phyloP scores from a whole-genome alignment of 2,113 vertebrate species.

The Paedocypris sp. region DNA sequence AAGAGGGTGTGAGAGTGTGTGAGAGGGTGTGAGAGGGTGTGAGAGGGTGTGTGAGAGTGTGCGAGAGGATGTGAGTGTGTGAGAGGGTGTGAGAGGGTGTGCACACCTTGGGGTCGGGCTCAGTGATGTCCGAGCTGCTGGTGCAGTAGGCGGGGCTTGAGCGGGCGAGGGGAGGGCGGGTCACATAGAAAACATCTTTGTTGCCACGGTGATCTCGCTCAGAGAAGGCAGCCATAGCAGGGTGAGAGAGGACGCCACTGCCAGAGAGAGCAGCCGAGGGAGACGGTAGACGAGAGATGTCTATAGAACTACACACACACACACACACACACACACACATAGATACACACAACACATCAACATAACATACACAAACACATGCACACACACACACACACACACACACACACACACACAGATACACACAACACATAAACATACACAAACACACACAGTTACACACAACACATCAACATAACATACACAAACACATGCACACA shows the following conservation, averaged over 20 bases:
- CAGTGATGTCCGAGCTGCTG: slow-evolving; percentile 93
- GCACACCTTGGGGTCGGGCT: slow-evolving; percentile 77
- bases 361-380: neutral
- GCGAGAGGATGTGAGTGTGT: no score
- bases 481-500: neutral
- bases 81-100: neutral
- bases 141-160: slow-evolving; percentile 92
- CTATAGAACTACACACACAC: slow-evolving; percentile 65
- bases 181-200: slow-evolving; percentile 84
- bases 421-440: neutral
- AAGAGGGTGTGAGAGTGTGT: neutral
- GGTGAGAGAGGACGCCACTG: slow-evolving; percentile 58
- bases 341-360: neutral
- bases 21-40: neutral
- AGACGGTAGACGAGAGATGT: slow-evolving; percentile 84
- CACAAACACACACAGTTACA: neutral
- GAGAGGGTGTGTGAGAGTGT: neutral
- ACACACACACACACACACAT: neutral
- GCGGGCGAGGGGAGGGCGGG: slow-evolving; percentile 79
- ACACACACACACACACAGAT: neutral
- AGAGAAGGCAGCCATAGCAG: slow-evolving; percentile 57
- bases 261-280: slow-evolving; percentile 76
- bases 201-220: slow-evolving; percentile 63
- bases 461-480: neutral
- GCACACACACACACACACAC: neutral